phyloP scores from a whole-genome alignment of 2,113 vertebrate species.

The Festucalex cinctus region DNA sequence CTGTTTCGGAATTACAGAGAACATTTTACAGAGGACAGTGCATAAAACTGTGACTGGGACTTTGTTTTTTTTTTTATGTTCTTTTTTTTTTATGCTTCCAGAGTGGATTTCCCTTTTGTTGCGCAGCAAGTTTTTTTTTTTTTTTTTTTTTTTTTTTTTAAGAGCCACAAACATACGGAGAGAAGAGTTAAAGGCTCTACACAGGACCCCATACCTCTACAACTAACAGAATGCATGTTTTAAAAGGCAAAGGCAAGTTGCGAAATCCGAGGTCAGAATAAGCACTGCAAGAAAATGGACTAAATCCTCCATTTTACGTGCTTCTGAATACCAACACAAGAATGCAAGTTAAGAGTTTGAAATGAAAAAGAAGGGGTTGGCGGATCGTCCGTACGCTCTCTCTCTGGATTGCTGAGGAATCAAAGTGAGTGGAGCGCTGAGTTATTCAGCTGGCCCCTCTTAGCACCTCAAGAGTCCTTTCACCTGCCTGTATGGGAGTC shows the following conservation, averaged over 20 bases:
- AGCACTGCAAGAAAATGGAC: conserved; percentile 20
- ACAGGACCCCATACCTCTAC: conserved; percentile 22
- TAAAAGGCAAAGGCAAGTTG: conserved; percentile 36
- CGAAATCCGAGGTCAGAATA: conserved; percentile 29
- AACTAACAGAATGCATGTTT: conserved; percentile 27
- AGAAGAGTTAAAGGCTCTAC: conserved; percentile 50
- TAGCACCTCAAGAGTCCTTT: conserved; percentile 58
- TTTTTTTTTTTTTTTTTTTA: not conserved
- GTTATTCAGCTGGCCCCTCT: conserved; percentile 62
- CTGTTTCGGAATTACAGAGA: conserved; percentile 29
- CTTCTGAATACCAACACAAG: conserved; percentile 24
- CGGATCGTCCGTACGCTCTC: conserved; percentile 25
- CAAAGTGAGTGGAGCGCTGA: conserved; percentile 63
- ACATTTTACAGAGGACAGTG: conserved; percentile 40
- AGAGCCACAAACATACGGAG: conserved; percentile 27
- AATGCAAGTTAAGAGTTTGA: conserved; percentile 32
- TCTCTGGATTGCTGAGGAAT: conserved; percentile 61
- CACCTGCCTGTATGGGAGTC: conserved; percentile 35
- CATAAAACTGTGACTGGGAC: conserved; percentile 43
- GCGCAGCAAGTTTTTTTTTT: conserved; percentile 28
- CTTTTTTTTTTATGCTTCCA: conserved; percentile 35
- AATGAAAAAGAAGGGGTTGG: conserved; percentile 35
- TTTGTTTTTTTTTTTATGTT: conserved; percentile 22
- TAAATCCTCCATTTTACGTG: not conserved
- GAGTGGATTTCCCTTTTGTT: conserved; percentile 50